Evolutionary conservation across 1,140 invertebrate species (phyloP), one percentile per base, ranked within the genome.

Genomic region (Ephestia elutella): DNA sequence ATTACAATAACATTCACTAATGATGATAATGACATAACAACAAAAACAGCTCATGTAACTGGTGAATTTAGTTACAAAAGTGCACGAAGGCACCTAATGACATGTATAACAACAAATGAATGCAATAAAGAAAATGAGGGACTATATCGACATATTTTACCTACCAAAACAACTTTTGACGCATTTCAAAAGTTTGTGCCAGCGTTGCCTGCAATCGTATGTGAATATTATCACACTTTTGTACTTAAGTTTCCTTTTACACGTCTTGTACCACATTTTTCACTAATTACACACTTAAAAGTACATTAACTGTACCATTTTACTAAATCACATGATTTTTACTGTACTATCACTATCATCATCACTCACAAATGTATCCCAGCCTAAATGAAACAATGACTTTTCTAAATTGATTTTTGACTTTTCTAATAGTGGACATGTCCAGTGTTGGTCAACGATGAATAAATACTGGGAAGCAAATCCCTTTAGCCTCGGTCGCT

Each of bases 111-210:
- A n/a, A n/a, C n/a, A n/a, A n/a, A n/a, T n/a, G n/a, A n/a, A n/a
- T n/a, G n/a, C n/a, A n/a, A n/a, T n/a, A n/a, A 5, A 11, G 11
- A 38, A 8, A 11, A 11, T 38, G 32, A 2, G 2, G 11, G 32
- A 38, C 11, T 21, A 38, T 11, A 53, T 15, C 25, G 48, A 21
- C 9, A 53, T 25, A n/a, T 25, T 25, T 2, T 25, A 68, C 80
- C 71, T 83, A 83, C 80, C 78, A 53, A 81, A 78, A 70, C 75
- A 25, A 18, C 56, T 50, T 60, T 69, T 73, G 15, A 77, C 54
- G 54, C 65, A 72, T 54, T 60, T 62, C 49, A 72, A 38, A 54
- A 66, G 54, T 62, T 68, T 66, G 54, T 60, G 44, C 50, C 57
- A 62, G 17, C 54, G 44, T 18, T 48, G 18, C 56, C 57, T 49